These are phyloP conservation scores for Mercenaria mercenaria DNA, from an alignment of 1,140 invertebrate genomes.

Conservation along the genomic window DNA sequence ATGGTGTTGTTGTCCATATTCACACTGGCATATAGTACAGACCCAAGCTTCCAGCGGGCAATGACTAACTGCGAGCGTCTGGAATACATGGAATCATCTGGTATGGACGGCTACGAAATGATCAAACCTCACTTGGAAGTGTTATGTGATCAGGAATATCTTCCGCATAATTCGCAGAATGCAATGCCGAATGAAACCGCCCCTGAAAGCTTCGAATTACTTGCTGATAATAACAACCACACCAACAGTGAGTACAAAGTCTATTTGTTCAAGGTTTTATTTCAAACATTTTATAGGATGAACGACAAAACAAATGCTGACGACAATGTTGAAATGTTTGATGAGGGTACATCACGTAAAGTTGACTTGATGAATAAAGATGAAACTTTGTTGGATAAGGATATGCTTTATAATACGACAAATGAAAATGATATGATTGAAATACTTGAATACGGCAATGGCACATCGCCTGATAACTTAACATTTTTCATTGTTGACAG, in stretches of 20 bases:
- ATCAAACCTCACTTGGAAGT: neutral
- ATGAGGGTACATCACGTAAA: neutral
- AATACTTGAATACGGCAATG: neutral
- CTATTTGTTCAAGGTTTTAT: neutral
- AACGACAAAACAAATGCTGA: neutral
- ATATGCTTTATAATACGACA: neutral
- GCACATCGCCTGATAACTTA: neutral
- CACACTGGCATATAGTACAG: constrained; percentile 42
- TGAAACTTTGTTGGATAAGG: no score
- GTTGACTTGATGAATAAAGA: no score
- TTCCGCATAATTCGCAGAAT: neutral
- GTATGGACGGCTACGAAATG: constrained; percentile 36
- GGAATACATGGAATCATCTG: constrained; percentile 26
- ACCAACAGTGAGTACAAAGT: neutral
- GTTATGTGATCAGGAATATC: neutral
- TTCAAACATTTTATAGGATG: no score
- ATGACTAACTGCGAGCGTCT: constrained; percentile 66
- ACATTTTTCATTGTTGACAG: neutral
- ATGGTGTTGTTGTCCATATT: constrained; percentile 54
- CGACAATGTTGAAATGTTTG: neutral
- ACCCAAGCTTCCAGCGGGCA: constrained; percentile 39
- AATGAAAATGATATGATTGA: neutral
- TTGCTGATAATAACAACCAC: neutral
- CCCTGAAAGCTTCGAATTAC: neutral
- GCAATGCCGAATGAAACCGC: neutral